Evolutionary conservation across 2,797 vertebrate species (phyloP), one percentile per base, ranked within the genome.

Genomic region (Hemitrygon akajei): DNA sequence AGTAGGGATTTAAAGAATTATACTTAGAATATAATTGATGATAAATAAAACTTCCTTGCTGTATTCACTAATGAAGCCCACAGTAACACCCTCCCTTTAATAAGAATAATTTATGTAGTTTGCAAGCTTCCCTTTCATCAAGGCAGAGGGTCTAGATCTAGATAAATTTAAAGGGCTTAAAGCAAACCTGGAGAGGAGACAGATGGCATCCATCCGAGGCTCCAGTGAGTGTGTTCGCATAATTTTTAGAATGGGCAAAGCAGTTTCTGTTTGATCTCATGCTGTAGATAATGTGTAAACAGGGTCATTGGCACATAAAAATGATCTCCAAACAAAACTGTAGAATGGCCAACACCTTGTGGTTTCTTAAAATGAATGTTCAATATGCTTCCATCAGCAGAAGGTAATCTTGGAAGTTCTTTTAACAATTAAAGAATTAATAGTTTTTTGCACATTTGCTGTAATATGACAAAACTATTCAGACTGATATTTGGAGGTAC

Each of bases 291-390:
- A 3, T 25, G 80, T 22, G 25, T 11, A 56, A 71, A 56, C 40
- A 56, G 40, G 22, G 40, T 56, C 20, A 56, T 9, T 56, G 40
- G 40, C 22, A 82, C 20, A 25, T 56, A 25, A 11, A 82, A 82
- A 80, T 82, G 81, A 58, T 84, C 47, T 84, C 47, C 47, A 84
- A 84, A 84, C 25, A 84, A 10, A 84, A 84, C 56, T 84, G 47
- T 84, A 20, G 81, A 87, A 87, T 66, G 30, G 30, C 14, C 60
- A 66, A 14, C 58, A 66, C 30, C 27, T 34, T 58, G 30, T 87
- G 58, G 58, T 87, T 63, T 87, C 60, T 27, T 60, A n/a, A 63
- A 87, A 34, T 87, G 14, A 7, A 34, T 87, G 18, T 30, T 56
- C 56, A 12, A 86, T 16, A 30, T n/a, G 58, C 47, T 84, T 84